Evolutionary conservation across 2,113 vertebrate genomes (phyloP).

Genomic region (Malurus cyaneus): DNA sequence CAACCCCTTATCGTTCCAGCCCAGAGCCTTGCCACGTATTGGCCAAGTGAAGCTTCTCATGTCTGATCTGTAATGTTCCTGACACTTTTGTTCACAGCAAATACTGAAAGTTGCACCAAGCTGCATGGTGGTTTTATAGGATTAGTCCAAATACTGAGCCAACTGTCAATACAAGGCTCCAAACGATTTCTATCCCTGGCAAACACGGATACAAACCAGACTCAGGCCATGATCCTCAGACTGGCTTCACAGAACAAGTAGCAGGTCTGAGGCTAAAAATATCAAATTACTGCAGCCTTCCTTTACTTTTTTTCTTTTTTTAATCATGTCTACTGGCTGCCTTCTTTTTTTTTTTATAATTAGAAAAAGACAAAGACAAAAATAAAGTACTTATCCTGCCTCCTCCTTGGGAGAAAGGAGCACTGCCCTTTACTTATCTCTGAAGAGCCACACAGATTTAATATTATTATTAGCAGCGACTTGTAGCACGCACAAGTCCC

Average conservation of each 20-base stretch:
- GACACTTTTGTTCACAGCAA: conserved; percentile 20
- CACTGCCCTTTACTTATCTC: conserved; percentile 44
- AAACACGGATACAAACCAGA: not conserved
- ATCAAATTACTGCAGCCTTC: not conserved
- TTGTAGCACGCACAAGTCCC: not conserved
- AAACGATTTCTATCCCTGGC: not conserved
- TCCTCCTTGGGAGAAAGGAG: conserved; percentile 3
- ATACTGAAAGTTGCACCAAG: conserved; percentile 20
- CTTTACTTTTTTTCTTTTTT: not conserved
- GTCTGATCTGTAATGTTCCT: not conserved
- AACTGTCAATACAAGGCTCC: not conserved
- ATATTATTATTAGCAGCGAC: conserved; percentile 23
- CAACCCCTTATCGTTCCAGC: conserved; percentile 3
- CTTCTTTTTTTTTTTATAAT: not conserved
- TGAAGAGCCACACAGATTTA: conserved; percentile 34
- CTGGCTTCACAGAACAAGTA: not conserved
- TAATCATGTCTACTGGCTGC: not conserved
- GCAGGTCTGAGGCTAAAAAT: conserved; percentile 29
- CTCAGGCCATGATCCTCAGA: not conserved
- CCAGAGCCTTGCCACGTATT: not conserved
- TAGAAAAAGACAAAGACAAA: conserved; percentile 38
- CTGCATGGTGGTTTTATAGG: not conserved
- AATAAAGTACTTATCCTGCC: conserved; percentile 34
- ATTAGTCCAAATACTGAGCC: not conserved
- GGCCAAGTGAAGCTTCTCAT: not conserved